Conservation (phyloP, 2,113 vertebrate genomes). For the Nesospiza acunhae region DNA sequence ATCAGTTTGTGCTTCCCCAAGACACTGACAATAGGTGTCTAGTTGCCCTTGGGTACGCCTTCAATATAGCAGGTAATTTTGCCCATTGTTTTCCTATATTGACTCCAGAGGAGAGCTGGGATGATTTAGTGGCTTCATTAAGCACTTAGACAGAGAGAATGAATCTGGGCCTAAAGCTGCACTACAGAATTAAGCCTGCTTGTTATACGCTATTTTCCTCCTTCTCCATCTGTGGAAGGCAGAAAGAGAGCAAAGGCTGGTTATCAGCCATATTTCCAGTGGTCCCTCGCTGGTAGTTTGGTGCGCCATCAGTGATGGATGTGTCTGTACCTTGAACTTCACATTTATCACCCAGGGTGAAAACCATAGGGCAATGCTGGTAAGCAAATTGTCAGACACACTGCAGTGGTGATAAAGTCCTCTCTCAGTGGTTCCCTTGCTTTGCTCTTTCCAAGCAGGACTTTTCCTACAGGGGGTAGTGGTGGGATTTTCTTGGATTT, state of each 20-base stretch:
- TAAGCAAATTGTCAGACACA: background rate
- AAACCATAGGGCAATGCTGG: background rate
- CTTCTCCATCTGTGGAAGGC: background rate
- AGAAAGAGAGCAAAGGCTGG: background rate
- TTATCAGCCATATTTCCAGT: background rate
- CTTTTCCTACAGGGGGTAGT: background rate
- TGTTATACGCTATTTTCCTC: background rate
- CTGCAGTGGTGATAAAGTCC: background rate
- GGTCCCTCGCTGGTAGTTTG: background rate
- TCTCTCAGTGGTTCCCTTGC: background rate
- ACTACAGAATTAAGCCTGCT: background rate
- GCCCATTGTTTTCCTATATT: background rate
- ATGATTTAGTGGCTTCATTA: background rate
- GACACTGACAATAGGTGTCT: background rate
- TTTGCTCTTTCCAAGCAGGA: background rate
- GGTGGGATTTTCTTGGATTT: background rate
- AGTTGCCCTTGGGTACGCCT: background rate
- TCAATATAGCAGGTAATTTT: background rate
- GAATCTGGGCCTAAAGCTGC: background rate
- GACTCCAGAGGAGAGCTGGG: background rate
- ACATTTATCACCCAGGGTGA: background rate
- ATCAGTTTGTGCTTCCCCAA: background rate
- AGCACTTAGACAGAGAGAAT: background rate
- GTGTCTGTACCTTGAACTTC: background rate
- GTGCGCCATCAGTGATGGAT: background rate